Base-by-base conservation (phyloP, 2,888 invertebrate species). In the Brenthis daphne region DNA sequence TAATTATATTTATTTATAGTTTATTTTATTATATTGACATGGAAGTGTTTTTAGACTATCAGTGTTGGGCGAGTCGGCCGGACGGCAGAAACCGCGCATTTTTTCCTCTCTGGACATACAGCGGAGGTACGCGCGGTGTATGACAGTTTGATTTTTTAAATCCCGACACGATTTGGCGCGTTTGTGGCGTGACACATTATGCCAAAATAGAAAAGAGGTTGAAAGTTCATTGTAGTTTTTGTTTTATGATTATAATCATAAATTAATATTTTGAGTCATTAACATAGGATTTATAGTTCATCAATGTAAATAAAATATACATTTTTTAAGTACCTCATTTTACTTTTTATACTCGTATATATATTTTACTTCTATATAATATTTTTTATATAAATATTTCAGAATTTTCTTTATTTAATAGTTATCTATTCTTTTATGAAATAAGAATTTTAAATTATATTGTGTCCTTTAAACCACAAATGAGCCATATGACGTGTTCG, bases 101-200 rank as follows among this genome's bases (percentile, higher is more conserved):
- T 93, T 92, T 87, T 88, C 92, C 79, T 92, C 92, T 73, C 82
- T 92, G 87, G 92, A 93, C 82, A 91, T 93, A 73, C 88, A 90
- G 80, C 83, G 90, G 87, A 93, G 92, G 93, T 92, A 92, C 72
- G 74, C 70, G 74, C 60, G 67, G 48, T 61, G 65, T 54, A 61
- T 70, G 69, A 67, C 64, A 69, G 67, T 65, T 69, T 72, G 61
- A 57, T 64, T 69, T 71, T 53, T 65, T 53, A 66, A 68, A 57
- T 57, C 37, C 60, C 43, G 20, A 60, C 60, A 48, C 67, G 64
- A 64, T 66, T 64, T 64, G 69, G 69, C 67, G 64, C 61, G 67
- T 72, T 72, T 69, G 60, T 69, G 71, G 64, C 57, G 43, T 63
- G 67, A 61, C 55, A 51, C 55, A 13, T 67, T 60, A 60, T 60